phyloP scores from a whole-genome alignment of 2,888 invertebrate species.

The Lasioglossum morio region DNA sequence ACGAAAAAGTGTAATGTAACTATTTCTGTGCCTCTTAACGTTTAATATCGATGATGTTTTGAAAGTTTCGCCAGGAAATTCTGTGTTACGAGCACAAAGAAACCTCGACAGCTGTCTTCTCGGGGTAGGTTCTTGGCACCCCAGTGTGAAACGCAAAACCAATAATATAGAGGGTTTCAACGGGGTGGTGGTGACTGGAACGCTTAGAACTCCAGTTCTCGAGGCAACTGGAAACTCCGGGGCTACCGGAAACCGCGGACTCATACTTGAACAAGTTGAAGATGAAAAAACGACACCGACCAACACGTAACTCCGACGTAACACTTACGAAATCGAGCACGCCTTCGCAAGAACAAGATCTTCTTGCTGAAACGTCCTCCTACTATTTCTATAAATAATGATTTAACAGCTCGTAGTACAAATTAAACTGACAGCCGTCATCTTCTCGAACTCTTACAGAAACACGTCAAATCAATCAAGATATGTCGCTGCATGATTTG shows the following conservation, averaged over 20 bases:
- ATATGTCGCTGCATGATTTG: background rate
- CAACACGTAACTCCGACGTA: background rate
- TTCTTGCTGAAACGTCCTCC: background rate
- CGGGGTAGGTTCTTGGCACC: background rate
- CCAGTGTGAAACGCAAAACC: constrained; percentile 41
- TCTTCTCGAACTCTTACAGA: background rate
- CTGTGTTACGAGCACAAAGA: background rate
- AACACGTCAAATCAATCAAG: background rate
- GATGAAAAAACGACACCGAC: background rate
- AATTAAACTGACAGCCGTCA: background rate
- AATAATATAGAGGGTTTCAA: constrained; percentile 41
- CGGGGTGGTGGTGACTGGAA: background rate
- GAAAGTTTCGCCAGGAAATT: background rate
- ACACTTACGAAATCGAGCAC: background rate
- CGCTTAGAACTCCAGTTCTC: constrained; percentile 7
- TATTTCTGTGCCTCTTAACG: background rate
- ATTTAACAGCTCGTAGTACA: background rate
- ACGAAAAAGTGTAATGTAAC: too few species aligned
- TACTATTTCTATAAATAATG: background rate
- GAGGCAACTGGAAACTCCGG: background rate
- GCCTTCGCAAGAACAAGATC: background rate
- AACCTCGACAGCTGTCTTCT: constrained; percentile 12
- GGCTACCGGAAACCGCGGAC: background rate
- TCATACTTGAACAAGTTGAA: background rate
- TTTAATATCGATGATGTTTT: background rate